These are phyloP conservation scores for Brenthis hecate DNA, from an alignment of 2,888 invertebrate genomes.

Conservation along the genomic window DNA sequence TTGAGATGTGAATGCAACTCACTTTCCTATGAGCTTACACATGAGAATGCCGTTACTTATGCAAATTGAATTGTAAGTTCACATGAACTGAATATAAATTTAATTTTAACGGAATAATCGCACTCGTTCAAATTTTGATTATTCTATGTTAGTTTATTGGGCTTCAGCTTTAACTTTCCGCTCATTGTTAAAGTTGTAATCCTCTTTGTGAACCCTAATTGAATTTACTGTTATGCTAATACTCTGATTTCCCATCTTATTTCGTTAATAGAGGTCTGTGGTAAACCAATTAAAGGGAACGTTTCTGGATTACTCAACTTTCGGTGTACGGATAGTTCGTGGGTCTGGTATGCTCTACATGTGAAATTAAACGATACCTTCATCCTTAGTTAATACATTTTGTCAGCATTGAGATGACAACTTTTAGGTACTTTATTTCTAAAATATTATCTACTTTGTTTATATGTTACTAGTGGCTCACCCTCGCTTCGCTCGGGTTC, in stretches of 20 bases:
- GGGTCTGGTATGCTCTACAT: conserved; percentile 52
- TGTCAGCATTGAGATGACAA: not conserved
- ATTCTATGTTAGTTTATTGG: conserved; percentile 75
- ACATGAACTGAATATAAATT: conserved; percentile 54
- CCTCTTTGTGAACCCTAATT: conserved; percentile 82
- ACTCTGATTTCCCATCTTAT: conserved; percentile 82
- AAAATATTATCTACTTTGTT: no score
- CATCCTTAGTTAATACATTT: conserved; percentile 7
- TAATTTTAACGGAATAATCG: conserved; percentile 67
- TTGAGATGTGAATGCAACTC: not conserved
- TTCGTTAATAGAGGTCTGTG: conserved; percentile 81
- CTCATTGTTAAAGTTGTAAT: conserved; percentile 82
- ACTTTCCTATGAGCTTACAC: not conserved
- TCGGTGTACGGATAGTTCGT: conserved; percentile 69
- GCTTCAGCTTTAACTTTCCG: conserved; percentile 74
- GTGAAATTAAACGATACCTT: conserved; percentile 52
- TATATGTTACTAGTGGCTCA: no score
- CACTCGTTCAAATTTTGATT: conserved; percentile 77
- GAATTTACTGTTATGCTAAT: conserved; percentile 83
- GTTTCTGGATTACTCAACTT: conserved; percentile 79
- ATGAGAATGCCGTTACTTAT: not conserved
- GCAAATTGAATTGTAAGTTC: conserved; percentile 14
- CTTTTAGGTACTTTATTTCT: no score
- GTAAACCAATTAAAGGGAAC: conserved; percentile 81
- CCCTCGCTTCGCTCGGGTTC: no score